Evolutionary conservation across 2,797 vertebrate genomes (phyloP).

Genomic region (Cossypha dichroa): DNA sequence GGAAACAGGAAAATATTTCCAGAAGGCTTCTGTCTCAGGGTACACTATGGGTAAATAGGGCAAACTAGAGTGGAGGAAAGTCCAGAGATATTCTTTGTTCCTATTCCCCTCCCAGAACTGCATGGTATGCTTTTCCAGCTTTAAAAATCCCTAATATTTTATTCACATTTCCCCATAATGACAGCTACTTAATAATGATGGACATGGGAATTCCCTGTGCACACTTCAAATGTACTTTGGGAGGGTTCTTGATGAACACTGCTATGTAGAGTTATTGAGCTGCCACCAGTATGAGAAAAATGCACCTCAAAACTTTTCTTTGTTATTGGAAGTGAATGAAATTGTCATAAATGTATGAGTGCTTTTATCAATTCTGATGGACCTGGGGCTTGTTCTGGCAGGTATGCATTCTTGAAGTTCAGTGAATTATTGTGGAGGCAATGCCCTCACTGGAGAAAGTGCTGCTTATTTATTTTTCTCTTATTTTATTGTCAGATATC

Average conservation of each 20-base stretch:
- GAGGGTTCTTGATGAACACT: not conserved
- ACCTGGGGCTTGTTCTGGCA: not conserved
- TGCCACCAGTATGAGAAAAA: slow-evolving; percentile 5
- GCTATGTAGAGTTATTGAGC: not conserved
- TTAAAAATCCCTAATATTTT: not conserved
- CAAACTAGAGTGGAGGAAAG: not conserved
- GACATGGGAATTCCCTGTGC: not conserved
- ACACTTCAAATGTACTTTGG: not conserved
- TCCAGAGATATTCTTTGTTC: not conserved
- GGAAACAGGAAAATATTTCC: not conserved
- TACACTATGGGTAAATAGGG: not conserved
- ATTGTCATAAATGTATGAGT: not conserved
- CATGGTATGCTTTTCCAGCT: not conserved
- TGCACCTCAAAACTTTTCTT: slow-evolving; percentile 7
- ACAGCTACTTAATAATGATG: not conserved
- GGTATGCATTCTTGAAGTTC: not conserved
- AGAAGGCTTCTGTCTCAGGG: not conserved
- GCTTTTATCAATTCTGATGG: slow-evolving; percentile 30
- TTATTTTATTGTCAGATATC: not conserved
- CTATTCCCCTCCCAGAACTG: not conserved
- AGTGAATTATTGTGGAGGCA: not conserved
- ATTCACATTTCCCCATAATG: not conserved
- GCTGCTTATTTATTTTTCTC: not conserved
- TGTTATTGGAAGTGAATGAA: slow-evolving; percentile 37
- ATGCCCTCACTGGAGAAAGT: not conserved